Evolutionary conservation across 2,797 vertebrate species (phyloP), one percentile per base, ranked within the genome.

Genomic region (Melopsittacus undulatus): DNA sequence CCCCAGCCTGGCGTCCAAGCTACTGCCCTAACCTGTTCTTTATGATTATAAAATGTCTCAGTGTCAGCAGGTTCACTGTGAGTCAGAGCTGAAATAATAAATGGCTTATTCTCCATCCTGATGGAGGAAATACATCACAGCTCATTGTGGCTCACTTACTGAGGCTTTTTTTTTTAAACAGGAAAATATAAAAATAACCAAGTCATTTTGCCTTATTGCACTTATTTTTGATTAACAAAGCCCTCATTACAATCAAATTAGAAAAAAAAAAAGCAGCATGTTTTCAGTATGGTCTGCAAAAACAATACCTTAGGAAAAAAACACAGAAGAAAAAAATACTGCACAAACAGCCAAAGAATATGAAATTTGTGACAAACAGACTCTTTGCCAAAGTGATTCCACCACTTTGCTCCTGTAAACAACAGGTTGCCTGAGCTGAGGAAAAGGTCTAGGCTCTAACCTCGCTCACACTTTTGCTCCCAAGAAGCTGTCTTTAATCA

Each of bases 101-200:
- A 99, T 98, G 98, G 98, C 98, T 98, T 98, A 98, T 99, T 99
- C 99, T 99, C 99, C 98, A 99, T 98, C 98, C 98, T 98, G 97
- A 97, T 93, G 98, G 98, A 99, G 99, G 99, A 99, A 99, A 99
- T 99, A 98, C 99, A 99, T 99, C 99, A 99, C 94, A 94, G 98
- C 98, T 99, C 98, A 99, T 99, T 99, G 99, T 99, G 98, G 98
- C 98, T 98, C 98, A 92, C 92, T 97, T 97, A 96, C 94, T 93
- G 89, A 96, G 96, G 91, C 96, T 98, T 99, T 99, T 80, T 89
- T 95, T 95, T 83, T 98, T 98, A 98, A 98, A 99, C 98, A 99
- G 99, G 99, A 99, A 99, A 99, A 98, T 98, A 98, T 98, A 99
- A 99, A 99, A 99, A 99, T 99, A 99, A 99, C 99, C 97, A 98